phyloP scores from a whole-genome alignment of 2,113 vertebrate species.

The Synodontis membranacea region DNA sequence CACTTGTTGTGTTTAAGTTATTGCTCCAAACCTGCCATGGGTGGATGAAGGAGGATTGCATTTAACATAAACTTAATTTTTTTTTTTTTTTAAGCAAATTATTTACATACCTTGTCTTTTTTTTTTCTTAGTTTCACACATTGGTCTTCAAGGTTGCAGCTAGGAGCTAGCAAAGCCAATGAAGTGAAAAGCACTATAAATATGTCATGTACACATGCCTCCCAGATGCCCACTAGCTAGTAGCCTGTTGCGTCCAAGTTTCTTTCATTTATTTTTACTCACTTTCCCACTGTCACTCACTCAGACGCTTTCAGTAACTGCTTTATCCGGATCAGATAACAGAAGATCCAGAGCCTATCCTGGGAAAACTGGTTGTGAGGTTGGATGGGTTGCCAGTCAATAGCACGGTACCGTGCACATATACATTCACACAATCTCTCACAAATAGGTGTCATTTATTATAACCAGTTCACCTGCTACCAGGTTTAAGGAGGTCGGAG shows the following conservation, averaged over 20 bases:
- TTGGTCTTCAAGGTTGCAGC: background rate
- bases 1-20: slow-evolving; percentile 39
- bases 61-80: background rate
- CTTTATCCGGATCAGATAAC: background rate
- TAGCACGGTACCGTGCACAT: background rate
- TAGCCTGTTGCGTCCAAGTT: background rate
- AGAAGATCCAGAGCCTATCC: background rate
- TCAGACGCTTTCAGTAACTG: background rate
- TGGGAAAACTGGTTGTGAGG: background rate
- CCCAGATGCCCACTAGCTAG: background rate
- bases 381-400: background rate
- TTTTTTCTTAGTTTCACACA: background rate
- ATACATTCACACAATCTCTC: background rate
- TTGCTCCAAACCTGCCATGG: slow-evolving; percentile 25
- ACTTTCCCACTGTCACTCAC: background rate
- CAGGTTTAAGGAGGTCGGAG: background rate
- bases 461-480: background rate
- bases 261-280: background rate
- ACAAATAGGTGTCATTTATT: background rate
- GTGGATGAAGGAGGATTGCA: background rate
- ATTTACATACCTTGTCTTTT: background rate
- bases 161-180: background rate
- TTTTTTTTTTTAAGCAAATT: background rate
- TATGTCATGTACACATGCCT: background rate
- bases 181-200: background rate